Evolutionary conservation across 2,113 vertebrate species (phyloP), one percentile per base, ranked within the genome.

Genomic region (Neomonachus schauinslandi): DNA sequence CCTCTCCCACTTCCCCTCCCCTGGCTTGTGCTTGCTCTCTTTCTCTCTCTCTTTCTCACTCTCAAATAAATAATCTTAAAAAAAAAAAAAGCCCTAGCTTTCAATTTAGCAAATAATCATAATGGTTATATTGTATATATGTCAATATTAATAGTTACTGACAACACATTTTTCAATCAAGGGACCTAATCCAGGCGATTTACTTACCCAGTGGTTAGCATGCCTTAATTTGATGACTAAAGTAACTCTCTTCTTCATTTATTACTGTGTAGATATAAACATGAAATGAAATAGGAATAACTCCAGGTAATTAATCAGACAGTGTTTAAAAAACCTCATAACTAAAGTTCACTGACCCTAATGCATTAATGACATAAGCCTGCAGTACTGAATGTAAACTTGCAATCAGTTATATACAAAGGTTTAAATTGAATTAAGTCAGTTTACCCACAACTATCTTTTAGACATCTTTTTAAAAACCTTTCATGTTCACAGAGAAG

Each of bases 231-330:
- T 90, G 59, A 94, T 96, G 51, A 96, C 33, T 81, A 39, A 80
- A 80, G 36, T 80, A 95, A 67, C 18, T 63, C 33, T 86, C 9
- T 49, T 49, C 7, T 81, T 90, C 13, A 49, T 63, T 81, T 85
- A 81, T 10, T 42, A 81, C 57, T 9, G 4, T 46, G 22, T 63
- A 63, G 19, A 46, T 16, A 89, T 71, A 93, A 97, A 71, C 26
- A 92, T 39, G 51, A 95, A 87, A 57, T 72, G 49, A 94, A 90
- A 80, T 49, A 95, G 6, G 72, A 98, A 97, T 85, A 63, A 97
- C 39, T n/a, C 8, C 85, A 96, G 22, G 67, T 65, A 97, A 81
- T 65, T 63, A 80, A 83, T 92, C 89, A 42, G 67, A 33, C 46
- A 74, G 88, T 0, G 26, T 96, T 95, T 92, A n/a, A 74, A 95